Evolutionary conservation across 2,888 invertebrate genomes (phyloP), one percentile per base, ranked within the genome.

Genomic region (Tiliacea citrago): DNA sequence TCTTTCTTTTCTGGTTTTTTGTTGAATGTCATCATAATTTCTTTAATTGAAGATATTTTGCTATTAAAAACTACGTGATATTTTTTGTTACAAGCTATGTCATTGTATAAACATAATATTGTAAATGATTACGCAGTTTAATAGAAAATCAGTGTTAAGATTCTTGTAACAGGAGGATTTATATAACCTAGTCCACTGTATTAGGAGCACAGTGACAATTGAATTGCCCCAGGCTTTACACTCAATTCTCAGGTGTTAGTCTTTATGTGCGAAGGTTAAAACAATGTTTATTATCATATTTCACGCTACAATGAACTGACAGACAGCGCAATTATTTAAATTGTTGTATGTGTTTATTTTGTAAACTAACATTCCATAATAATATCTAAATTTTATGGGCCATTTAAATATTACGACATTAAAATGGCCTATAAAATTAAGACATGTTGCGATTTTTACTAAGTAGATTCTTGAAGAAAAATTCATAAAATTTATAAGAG

Each of bases 231-330:
- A 57, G 58, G 66, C 75, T 60, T 29, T 75, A 55, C 18, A 63
- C 49, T 73, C 71, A 73, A 72, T 79, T 79, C 79, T 82, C 77
- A 85, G 75, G 77, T 75, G 68, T 84, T 75, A 70, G 62, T 53
- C 62, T 81, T 72, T 75, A 83, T 61, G 61, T 60, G 53, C 83
- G 71, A 83, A 84, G 83, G 84, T 77, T 83, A 83, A 68, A 29
- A 83, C 74, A 81, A 84, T 82, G 81, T 76, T 75, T 67, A 84
- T 75, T 84, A 75, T 81, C 81, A 84, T 81, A 84, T 84, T 82
- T 75, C 76, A 75, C 71, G 75, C 72, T 24, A 70, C 61, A 81
- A 84, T 73, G 65, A 73, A 81, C 61, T 70, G 82, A 73, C 81
- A 71, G 79, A 79, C 69, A 79, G 60, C 42, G 70, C 51, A 84